These are phyloP conservation scores for Phalanger gymnotis DNA, from an alignment of 2,797 vertebrate genomes.

Conservation along the genomic window DNA sequence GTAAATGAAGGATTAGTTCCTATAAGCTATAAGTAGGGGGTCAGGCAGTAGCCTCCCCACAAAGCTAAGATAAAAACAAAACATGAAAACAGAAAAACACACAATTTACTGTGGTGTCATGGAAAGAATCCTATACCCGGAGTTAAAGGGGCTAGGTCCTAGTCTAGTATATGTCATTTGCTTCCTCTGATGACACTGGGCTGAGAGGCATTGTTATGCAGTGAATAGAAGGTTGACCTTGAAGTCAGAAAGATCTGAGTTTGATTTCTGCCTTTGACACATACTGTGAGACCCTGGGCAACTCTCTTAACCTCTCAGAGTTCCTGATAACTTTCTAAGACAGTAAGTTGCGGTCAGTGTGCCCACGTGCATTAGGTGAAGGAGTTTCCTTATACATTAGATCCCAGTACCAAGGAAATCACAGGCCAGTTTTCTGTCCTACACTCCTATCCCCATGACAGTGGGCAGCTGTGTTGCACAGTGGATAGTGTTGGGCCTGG, in stretches of 20 bases:
- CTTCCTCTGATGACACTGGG: not conserved
- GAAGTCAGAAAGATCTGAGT: not conserved
- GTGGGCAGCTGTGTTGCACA: not conserved
- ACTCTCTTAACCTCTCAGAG: not conserved
- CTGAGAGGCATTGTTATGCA: not conserved
- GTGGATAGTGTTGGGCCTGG: not conserved
- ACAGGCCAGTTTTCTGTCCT: not conserved
- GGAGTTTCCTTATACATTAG: not conserved
- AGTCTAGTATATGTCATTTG: not conserved
- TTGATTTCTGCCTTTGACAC: not conserved
- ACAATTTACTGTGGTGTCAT: not conserved
- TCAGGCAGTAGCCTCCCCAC: not conserved
- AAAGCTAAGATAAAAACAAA: conserved; percentile 5
- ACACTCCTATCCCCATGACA: not conserved
- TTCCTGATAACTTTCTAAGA: not conserved
- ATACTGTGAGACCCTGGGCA: not conserved
- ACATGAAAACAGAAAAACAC: not conserved
- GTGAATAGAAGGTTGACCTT: not conserved
- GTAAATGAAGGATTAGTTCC: not conserved
- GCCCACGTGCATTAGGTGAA: not conserved
- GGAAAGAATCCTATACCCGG: not conserved
- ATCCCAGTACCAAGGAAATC: not conserved
- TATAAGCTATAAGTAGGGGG: not conserved
- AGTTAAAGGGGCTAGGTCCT: not conserved
- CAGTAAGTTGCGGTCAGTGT: not conserved